Conservation (phyloP, 2,113 vertebrate genomes). For the Hippocampus zosterae region DNA sequence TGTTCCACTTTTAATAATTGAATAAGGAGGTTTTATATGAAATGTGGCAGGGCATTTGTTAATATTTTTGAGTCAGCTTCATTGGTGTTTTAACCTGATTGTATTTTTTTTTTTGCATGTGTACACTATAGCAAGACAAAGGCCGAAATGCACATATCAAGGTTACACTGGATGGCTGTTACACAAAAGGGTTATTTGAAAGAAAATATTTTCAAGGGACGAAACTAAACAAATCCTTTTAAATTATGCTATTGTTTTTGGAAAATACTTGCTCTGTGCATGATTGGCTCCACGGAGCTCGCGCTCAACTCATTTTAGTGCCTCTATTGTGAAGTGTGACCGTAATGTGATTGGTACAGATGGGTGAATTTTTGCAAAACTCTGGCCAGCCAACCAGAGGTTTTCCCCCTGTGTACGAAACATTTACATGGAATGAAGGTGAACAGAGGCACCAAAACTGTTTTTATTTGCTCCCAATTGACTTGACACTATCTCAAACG, state of each 20-base stretch:
- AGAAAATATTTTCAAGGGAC: slow-evolving; percentile 56
- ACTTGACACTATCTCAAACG: not conserved
- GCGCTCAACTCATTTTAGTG: not conserved
- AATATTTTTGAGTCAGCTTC: slow-evolving; percentile 46
- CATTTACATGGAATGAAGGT: not conserved
- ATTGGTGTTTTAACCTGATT: slow-evolving; percentile 35
- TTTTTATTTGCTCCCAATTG: not conserved
- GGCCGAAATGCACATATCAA: slow-evolving; percentile 50
- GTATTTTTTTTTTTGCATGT: slow-evolving; percentile 70
- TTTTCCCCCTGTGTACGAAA: slow-evolving; percentile 10
- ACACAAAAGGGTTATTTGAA: slow-evolving; percentile 32
- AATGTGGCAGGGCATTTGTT: slow-evolving; percentile 57
- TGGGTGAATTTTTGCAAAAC: slow-evolving; percentile 25
- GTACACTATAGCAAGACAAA: slow-evolving; percentile 62
- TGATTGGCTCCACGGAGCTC: slow-evolving; percentile 11
- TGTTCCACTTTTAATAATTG: slow-evolving; percentile 44
- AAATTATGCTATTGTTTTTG: slow-evolving; percentile 52
- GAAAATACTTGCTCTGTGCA: slow-evolving; percentile 83
- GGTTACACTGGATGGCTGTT: slow-evolving; percentile 48
- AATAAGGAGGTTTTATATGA: slow-evolving; percentile 45
- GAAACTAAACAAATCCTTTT: slow-evolving; percentile 43
- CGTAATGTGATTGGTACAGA: slow-evolving; percentile 17
- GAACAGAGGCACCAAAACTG: slow-evolving; percentile 12
- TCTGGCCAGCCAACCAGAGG: slow-evolving; percentile 75
- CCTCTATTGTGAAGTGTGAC: slow-evolving; percentile 22